Evolutionary conservation across 2,797 vertebrate genomes (phyloP), one percentile per base, ranked within the genome.

Genomic region (Tiaroga cobitis): DNA sequence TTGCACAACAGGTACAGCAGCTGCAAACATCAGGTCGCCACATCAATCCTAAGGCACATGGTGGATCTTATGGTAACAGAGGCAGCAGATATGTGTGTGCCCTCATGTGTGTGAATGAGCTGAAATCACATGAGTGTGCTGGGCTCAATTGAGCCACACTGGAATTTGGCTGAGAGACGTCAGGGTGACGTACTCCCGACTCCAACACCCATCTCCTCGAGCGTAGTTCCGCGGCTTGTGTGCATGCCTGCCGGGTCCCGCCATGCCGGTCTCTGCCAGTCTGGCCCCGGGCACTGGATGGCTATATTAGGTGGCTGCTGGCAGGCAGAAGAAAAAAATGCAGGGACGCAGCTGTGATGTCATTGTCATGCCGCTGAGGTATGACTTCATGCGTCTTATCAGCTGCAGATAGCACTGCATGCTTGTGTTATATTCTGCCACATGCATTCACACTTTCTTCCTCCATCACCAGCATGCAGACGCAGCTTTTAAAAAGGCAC

Each of bases 221-320:
- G 63, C 7, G 24, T 41, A 67, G 34, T 63, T 63, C 46, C 21
- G n/a, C 15, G 43, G 43, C 43, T 54, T 1, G 19, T 54, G 34
- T 54, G n/a, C 51, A 78, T 81, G 74, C 73, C 63, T 83, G 61
- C 61, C 8, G 11, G 82, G 51, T 79, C 67, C 78, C 10, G 5
- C 56, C 74, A 56, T 3, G 32, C 41, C 10, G 21, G 67, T 65
- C 59, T 73, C 87, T 87, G 89, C 80, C 85, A 86, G 77, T 83
- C 80, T 88, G 81, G 83, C 77, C 59, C 37, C 51, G 59, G 75
- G 72, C 80, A 74, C 83, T 72, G 49, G 77, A 90, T 92, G 92
- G 86, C 94, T 95, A 94, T 94, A 94, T 95, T 93, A 91, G 93
- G 93, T 83, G 81, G 79, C 86, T 77, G 83, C 86, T 74, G 87